A percentile compares a stretch with the other conserved stretches of the same genome.
These are phyloP conservation scores for Thymelicus lineola DNA, from an alignment of 2,888 invertebrate genomes.

Conservation along the genomic window DNA sequence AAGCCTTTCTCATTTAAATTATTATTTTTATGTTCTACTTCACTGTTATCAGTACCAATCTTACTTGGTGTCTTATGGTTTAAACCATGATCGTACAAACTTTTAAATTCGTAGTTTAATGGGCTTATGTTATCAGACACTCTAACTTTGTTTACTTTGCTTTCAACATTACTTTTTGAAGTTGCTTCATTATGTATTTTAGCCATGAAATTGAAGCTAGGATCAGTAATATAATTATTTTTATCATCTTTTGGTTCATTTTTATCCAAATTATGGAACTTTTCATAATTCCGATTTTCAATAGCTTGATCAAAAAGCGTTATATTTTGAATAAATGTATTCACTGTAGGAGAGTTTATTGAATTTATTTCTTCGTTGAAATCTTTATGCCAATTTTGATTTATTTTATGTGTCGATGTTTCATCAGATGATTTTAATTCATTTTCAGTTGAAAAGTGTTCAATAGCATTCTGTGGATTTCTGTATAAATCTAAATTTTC, in stretches of 20 bases:
- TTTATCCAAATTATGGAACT: constrained; percentile 7
- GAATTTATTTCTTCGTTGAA: neutral
- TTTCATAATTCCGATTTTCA: constrained; percentile 39
- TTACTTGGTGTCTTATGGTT: neutral
- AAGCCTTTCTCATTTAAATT: neutral
- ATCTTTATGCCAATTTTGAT: neutral
- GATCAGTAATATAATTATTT: constrained; percentile 11
- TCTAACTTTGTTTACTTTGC: neutral
- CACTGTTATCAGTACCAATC: neutral
- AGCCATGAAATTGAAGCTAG: constrained; percentile 18
- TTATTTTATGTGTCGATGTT: neutral
- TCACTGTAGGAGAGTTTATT: neutral
- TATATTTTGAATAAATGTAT: neutral
- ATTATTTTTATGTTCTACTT: neutral
- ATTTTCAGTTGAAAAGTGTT: neutral
- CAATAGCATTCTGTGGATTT: neutral
- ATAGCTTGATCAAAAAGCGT: constrained; percentile 10
- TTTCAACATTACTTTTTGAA: neutral
- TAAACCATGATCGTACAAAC: neutral
- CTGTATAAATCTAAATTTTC: neutral
- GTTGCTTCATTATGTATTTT: constrained; percentile 1
- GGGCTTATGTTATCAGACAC: neutral
- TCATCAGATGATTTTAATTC: neutral
- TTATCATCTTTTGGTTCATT: constrained; percentile 2
- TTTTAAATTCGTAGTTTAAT: neutral